Evolutionary conservation across 2,888 invertebrate species (phyloP).

Genomic region (Melieria omissa): DNA sequence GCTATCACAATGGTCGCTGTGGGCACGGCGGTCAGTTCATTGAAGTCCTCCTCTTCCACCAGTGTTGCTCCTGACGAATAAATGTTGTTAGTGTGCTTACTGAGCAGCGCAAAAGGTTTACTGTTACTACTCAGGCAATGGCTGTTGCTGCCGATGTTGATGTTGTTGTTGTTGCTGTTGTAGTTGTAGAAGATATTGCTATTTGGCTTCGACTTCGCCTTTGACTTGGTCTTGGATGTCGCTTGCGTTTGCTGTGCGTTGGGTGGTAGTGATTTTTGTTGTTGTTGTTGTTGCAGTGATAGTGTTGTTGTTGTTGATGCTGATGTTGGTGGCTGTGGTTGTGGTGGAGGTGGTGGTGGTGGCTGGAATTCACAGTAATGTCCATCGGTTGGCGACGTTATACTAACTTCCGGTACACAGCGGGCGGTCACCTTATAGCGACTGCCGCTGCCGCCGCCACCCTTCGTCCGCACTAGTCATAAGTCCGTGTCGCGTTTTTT

Average conservation of each 20-base stretch:
- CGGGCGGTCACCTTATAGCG: conserved; percentile 65
- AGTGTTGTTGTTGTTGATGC: conserved; percentile 43
- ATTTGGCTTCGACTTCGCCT: background rate
- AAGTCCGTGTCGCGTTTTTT: conserved; percentile 67
- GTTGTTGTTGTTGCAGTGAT: conserved; percentile 47
- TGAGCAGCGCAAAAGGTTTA: conserved; percentile 44
- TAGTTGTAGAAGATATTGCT: conserved; percentile 37
- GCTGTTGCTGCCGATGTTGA: conserved; percentile 47
- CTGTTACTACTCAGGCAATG: conserved; percentile 51
- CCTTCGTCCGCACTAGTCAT: conserved; percentile 66
- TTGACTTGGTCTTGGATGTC: conserved; percentile 19
- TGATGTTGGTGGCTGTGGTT: conserved; percentile 20
- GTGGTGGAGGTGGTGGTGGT: conserved; percentile 40
- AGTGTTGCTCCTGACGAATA: conserved; percentile 63
- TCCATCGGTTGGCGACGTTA: conserved; percentile 60
- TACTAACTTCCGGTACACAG: conserved; percentile 66
- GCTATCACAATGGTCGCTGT: conserved; percentile 45
- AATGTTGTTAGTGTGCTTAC: conserved; percentile 57
- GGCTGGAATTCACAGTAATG: conserved; percentile 39
- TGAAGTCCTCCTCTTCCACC: conserved; percentile 63
- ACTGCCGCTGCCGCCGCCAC: conserved; percentile 59
- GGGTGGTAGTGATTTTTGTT: conserved; percentile 34
- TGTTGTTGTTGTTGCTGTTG: conserved; percentile 48
- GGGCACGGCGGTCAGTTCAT: conserved; percentile 54
- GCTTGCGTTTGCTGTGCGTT: conserved; percentile 19